phyloP scores from a whole-genome alignment of 2,113 vertebrate genomes.

The Malurus alboscapulatus region DNA sequence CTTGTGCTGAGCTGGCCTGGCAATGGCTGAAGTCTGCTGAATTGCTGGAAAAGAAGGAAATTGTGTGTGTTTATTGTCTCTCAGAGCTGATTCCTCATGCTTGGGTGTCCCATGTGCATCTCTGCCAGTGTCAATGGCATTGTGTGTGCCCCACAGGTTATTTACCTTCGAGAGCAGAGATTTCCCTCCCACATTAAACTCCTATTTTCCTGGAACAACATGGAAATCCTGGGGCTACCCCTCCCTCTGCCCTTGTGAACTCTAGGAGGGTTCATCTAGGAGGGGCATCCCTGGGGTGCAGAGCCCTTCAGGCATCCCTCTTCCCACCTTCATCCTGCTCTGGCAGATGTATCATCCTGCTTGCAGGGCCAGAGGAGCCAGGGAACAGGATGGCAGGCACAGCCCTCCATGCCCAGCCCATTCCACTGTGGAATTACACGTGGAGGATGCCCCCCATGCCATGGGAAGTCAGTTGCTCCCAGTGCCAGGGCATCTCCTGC shows the following conservation, averaged over 20 bases:
- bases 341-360: background rate
- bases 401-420: accelerated
- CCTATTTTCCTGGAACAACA: background rate
- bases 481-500: accelerated
- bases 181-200: background rate
- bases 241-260: background rate
- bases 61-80: background rate
- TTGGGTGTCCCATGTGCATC: background rate
- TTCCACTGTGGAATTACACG: background rate
- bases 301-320: background rate
- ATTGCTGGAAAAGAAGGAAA: background rate
- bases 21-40: background rate
- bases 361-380: accelerated
- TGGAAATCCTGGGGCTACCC: background rate
- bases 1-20: background rate
- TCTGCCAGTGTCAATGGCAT: accelerated
- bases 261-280: background rate
- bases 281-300: background rate
- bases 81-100: accelerated
- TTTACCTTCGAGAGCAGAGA: background rate
- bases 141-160: background rate
- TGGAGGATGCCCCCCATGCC: background rate
- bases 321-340: accelerated
- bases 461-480: background rate
- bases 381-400: background rate